Conservation (phyloP, 2,888 invertebrate genomes). For the Heliothis peltigera region DNA sequence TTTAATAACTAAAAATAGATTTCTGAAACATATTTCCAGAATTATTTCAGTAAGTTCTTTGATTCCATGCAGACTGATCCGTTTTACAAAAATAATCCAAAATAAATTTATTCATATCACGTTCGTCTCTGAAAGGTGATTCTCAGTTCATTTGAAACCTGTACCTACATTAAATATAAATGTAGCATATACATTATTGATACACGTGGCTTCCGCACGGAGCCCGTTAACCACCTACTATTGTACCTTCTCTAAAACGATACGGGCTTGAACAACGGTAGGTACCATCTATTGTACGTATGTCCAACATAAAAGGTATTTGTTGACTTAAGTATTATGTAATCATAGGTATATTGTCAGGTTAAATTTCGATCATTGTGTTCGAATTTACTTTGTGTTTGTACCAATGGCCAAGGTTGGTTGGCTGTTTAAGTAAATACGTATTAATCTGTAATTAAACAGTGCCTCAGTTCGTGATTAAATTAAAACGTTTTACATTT, state of each 20-base stretch:
- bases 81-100: conserved; percentile 2
- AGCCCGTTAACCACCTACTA: conserved; percentile 32
- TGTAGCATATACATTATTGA: conserved; percentile 54
- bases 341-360: conserved; percentile 15
- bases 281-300: conserved; percentile 30
- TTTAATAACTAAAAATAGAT: too few species aligned
- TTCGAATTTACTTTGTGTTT: conserved; percentile 20
- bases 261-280: conserved; percentile 39
- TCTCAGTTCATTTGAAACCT: conserved; percentile 33
- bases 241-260: conserved; percentile 35
- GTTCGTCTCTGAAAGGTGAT: conserved; percentile 8
- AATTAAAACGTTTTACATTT: neutral
- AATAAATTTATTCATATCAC: conserved; percentile 22
- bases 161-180: conserved; percentile 51
- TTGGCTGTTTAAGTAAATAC: neutral
- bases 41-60: too few species aligned
- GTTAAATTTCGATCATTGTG: conserved; percentile 22
- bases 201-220: conserved; percentile 31
- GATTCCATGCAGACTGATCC: neutral
- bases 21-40: neutral
- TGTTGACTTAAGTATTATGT: conserved; percentile 24
- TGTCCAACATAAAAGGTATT: conserved; percentile 31
- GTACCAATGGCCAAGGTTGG: neutral
- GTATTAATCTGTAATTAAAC: conserved; percentile 1
- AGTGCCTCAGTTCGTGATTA: neutral